Conservation (phyloP, 2,797 vertebrate species). For the Sebastes hubbsi region DNA sequence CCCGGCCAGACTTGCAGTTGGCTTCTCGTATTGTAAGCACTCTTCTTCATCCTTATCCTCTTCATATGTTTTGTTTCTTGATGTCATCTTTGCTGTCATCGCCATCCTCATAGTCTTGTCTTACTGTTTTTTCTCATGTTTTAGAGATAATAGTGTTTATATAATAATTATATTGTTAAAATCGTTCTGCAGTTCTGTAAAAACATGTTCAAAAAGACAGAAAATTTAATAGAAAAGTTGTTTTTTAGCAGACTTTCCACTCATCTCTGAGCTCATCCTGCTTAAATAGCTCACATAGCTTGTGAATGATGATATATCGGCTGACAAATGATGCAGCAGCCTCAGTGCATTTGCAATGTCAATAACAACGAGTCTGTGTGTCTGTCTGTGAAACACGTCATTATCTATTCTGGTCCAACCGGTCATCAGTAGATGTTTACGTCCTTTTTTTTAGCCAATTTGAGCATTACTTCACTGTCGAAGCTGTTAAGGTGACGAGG, state of each 20-base stretch:
- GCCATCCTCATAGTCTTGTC: not conserved
- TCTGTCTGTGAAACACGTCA: not conserved
- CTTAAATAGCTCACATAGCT: not conserved
- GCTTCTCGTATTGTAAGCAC: conserved; percentile 89
- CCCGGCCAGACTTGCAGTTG: conserved; percentile 86
- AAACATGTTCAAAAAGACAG: not conserved
- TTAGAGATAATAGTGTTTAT: not conserved
- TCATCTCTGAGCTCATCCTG: not conserved
- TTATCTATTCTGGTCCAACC: no score
- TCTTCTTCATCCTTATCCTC: not conserved
- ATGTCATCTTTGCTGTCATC: not conserved
- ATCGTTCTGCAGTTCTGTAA: not conserved
- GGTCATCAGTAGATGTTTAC: not conserved
- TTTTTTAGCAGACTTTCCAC: no score
- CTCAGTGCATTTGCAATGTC: not conserved
- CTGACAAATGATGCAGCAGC: conserved; percentile 8
- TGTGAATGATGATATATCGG: not conserved
- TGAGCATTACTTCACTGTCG: not conserved
- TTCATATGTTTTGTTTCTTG: not conserved
- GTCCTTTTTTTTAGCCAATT: not conserved
- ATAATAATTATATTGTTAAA: not conserved
- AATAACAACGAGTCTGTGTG: not conserved
- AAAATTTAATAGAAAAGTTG: not conserved
- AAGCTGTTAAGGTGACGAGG: not conserved
- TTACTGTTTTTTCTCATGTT: not conserved